Base-by-base conservation (phyloP, 2,797 vertebrate genomes). In the Stomatorhinus walkeri region DNA sequence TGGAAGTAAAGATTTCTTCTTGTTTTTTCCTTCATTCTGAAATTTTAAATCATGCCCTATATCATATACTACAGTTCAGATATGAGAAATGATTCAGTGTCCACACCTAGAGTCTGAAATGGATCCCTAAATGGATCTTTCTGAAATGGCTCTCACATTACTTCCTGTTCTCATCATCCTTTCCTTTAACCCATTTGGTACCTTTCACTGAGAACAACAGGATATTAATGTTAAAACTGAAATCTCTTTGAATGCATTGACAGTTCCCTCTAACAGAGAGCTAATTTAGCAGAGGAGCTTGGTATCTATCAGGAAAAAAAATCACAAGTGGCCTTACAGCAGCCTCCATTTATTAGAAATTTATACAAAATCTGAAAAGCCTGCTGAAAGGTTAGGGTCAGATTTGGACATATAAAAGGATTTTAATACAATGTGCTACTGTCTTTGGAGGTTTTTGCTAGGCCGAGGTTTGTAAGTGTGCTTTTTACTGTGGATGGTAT, bases 191-290 rank as follows among this genome's bases (percentile, higher is more conserved):
- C 46, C 81, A 84, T 51, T 84, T 51, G 81, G 8, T 84, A 49
- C 43, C 81, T 84, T 51, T 84, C 48, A 51, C 81, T 10, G n/a
- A 51, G 48, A 84, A 84, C 81, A 84, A 51, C 43, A 84, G 81
- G 48, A 51, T 46, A 28, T 24, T 24, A 84, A 84, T 51, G 81
- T 51, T 84, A 51, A 84, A 84, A 84, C 22, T 84, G 43, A 84
- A 51, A 84, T 51, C 16, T 79, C 76, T 79, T 84, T 84, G 46
- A 84, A 48, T 84, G 81, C 81, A 28, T 84, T 84, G 46, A 84
- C 43, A 84, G 48, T 28, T 28, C 48, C 22, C 81, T 51, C 1
- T 51, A 49, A n/a, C 22, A 84, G 43, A 28, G 22, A 51, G 81
- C 81, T 84, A 84, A 48, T 51, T 84, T 84, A 51, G 22, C 46